Percentiles rank a stretch among this genome's conserved stretches.
These are phyloP conservation scores for Enteromius unitaeniatus DNA, from an alignment of 2,797 vertebrate genomes.

Conservation along the genomic window DNA sequence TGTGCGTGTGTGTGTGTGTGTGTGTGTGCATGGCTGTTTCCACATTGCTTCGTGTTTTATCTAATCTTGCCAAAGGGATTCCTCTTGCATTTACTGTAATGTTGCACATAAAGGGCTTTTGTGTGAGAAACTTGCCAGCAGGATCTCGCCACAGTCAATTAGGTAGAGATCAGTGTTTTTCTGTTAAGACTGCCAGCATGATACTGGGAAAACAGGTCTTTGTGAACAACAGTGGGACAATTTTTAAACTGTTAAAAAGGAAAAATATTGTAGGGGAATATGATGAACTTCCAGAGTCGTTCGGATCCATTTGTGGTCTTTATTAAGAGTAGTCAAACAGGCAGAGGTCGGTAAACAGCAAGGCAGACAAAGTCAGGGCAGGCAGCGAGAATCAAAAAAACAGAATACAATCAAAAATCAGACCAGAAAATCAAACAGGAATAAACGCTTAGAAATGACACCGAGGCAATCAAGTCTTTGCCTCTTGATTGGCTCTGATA, in stretches of 20 bases:
- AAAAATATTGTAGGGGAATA: background rate
- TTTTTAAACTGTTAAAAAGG: background rate
- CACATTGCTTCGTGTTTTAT: conserved; percentile 14
- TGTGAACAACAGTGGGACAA: background rate
- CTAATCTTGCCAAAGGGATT: conserved; percentile 37
- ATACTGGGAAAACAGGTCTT: background rate
- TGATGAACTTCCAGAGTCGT: too few species aligned
- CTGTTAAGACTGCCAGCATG: background rate
- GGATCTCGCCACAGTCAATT: background rate
- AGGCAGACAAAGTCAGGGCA: too few species aligned
- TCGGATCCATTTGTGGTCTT: too few species aligned
- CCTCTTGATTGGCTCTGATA: too few species aligned
- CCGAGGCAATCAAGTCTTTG: too few species aligned
- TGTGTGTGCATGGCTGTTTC: conserved; percentile 2
- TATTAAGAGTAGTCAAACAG: too few species aligned
- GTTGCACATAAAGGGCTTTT: conserved; percentile 15
- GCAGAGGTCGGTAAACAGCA: too few species aligned
- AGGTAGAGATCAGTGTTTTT: background rate
- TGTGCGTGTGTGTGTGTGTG: conserved; percentile 44
- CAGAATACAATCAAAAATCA: too few species aligned
- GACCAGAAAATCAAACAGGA: too few species aligned
- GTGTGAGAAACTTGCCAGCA: conserved; percentile 20
- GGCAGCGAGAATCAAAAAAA: too few species aligned
- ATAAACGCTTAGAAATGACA: too few species aligned
- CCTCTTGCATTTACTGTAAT: conserved; percentile 46